Conservation (phyloP, 2,113 vertebrate genomes). For the Chaetodon auriga region DNA sequence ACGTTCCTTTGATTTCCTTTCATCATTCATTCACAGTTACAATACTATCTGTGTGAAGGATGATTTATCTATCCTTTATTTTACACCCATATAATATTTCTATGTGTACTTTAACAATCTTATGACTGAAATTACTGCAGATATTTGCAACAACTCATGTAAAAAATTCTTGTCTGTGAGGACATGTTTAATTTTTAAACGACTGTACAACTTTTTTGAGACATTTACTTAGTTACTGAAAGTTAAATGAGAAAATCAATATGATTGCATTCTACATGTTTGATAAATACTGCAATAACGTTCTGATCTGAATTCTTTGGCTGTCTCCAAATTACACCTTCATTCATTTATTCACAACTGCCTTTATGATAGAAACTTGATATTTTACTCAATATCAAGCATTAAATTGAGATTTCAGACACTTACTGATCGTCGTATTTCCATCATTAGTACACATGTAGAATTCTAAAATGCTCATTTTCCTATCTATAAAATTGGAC, state of each 20-base stretch:
- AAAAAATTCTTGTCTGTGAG: not conserved
- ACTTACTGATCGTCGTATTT: not conserved
- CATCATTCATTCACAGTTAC: conserved; percentile 11
- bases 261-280: conserved; percentile 1
- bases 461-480: not conserved
- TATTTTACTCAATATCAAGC: not conserved
- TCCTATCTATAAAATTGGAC: not conserved
- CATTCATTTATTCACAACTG: not conserved
- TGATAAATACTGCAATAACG: not conserved
- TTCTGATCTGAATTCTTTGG: not conserved
- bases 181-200: not conserved
- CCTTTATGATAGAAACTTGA: not conserved
- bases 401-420: not conserved
- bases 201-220: not conserved
- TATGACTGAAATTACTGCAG: not conserved
- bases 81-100: not conserved
- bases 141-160: not conserved
- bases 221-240: not conserved
- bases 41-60: conserved; percentile 12
- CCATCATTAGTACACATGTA: not conserved
- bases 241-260: not conserved
- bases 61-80: conserved; percentile 41
- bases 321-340: not conserved
- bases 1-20: not conserved
- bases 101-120: not conserved